Conservation (phyloP, 2,888 invertebrate species). For the Chloroclystis v-ata region DNA sequence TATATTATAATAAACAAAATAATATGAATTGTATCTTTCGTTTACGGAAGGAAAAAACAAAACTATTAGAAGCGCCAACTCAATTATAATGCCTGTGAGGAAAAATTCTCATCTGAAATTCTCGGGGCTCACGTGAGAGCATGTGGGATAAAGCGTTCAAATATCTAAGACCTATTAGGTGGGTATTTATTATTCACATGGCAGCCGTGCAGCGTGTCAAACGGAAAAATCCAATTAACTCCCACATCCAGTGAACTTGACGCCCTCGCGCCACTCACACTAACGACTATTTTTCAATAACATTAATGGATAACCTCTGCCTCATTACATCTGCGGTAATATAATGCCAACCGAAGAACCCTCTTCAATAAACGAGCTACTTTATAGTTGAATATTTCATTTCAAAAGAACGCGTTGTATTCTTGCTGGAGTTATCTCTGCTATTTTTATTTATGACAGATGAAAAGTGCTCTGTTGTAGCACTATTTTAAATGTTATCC, state of each 20-base stretch:
- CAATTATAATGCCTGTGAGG: slow-evolving; percentile 3
- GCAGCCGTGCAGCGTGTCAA: slow-evolving; percentile 62
- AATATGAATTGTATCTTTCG: too few relatives aligned
- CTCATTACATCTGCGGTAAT: slow-evolving; percentile 39
- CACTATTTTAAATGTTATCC: neutral
- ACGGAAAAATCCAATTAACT: slow-evolving; percentile 76
- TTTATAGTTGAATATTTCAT: slow-evolving; percentile 34
- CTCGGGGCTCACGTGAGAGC: slow-evolving; percentile 23
- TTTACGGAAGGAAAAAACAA: neutral
- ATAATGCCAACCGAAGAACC: slow-evolving; percentile 31
- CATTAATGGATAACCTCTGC: slow-evolving; percentile 54
- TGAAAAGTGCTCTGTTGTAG: slow-evolving; percentile 11
- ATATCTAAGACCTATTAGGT: slow-evolving; percentile 39
- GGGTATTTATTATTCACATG: slow-evolving; percentile 64
- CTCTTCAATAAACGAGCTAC: slow-evolving; percentile 29
- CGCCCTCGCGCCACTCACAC: slow-evolving; percentile 46
- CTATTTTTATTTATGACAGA: slow-evolving; percentile 25
- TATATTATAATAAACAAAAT: too few relatives aligned
- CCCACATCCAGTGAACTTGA: slow-evolving; percentile 51
- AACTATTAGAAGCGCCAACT: neutral
- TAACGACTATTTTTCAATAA: slow-evolving; percentile 66
- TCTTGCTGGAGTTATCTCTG: slow-evolving; percentile 25
- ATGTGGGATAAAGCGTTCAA: slow-evolving; percentile 40
- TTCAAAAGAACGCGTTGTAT: slow-evolving; percentile 26
- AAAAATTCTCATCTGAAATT: slow-evolving; percentile 15